Evolutionary conservation across 2,797 vertebrate species (phyloP).

Genomic region (Myripristis jacobus): DNA sequence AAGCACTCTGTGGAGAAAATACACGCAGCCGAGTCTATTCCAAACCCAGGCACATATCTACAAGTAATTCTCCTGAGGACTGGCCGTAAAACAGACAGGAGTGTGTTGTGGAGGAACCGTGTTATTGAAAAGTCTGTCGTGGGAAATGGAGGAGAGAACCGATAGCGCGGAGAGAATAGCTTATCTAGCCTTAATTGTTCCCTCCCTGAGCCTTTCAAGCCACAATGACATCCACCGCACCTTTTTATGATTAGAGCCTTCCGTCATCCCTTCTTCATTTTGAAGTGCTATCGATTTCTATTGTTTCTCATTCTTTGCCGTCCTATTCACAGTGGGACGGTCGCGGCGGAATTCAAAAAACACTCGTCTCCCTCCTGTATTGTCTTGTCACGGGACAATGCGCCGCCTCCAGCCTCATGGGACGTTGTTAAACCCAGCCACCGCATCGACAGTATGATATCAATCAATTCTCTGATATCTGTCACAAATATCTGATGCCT

Average conservation of each 20-base stretch:
- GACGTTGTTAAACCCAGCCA: constrained; percentile 54
- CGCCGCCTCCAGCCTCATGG: constrained; percentile 42
- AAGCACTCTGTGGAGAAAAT: constrained; percentile 33
- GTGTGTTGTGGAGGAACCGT: constrained; percentile 33
- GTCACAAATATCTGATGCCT: constrained; percentile 11
- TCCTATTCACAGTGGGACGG: constrained; percentile 30
- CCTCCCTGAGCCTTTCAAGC: constrained; percentile 66
- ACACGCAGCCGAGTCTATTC: constrained; percentile 30
- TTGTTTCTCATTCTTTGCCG: constrained; percentile 46
- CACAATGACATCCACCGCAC: constrained; percentile 58
- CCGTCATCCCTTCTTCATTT: constrained; percentile 63
- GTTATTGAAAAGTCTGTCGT: constrained; percentile 67
- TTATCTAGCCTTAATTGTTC: constrained; percentile 77
- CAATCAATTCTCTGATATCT: constrained; percentile 13
- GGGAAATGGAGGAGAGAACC: constrained; percentile 59
- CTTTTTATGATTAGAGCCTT: constrained; percentile 59
- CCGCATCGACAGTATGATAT: constrained; percentile 47
- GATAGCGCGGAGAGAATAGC: constrained; percentile 57
- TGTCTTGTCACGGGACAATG: constrained; percentile 55
- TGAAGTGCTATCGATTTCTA: constrained; percentile 67
- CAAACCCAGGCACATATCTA: constrained; percentile 41
- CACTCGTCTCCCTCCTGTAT: constrained; percentile 29
- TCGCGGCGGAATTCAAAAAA: constrained; percentile 26
- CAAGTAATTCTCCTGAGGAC: constrained; percentile 50
- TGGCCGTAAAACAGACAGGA: constrained; percentile 70